These are phyloP conservation scores for Artibeus jamaicensis DNA, from an alignment of 2,797 vertebrate genomes.

Conservation along the genomic window DNA sequence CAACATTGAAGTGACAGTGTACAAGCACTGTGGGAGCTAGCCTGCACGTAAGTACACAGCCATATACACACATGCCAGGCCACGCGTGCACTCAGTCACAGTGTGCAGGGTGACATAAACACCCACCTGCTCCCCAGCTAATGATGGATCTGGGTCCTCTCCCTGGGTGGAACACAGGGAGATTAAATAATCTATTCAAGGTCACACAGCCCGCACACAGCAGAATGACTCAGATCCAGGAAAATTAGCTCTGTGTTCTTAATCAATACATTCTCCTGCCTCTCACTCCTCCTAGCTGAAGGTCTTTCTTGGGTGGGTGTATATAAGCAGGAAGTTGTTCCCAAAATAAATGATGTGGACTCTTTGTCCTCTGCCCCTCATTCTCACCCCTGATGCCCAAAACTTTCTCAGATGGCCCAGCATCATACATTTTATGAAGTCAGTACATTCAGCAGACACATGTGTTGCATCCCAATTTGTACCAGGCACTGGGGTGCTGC, in stretches of 20 bases:
- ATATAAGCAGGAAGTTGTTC: neutral
- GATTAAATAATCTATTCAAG: neutral
- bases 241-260: neutral
- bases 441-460: neutral
- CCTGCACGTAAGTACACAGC: neutral
- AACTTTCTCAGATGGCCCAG: neutral
- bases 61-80: neutral
- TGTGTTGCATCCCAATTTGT: fast-evolving
- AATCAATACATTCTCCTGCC: neutral
- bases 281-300: neutral
- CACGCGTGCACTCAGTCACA: neutral
- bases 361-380: neutral
- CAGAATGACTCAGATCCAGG: neutral
- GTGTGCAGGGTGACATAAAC: neutral
- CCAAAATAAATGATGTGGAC: neutral
- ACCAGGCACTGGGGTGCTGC: too few species aligned
- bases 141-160: neutral
- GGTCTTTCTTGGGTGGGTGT: neutral
- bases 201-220: neutral
- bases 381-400: neutral
- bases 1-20: constrained; percentile 31
- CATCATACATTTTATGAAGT: neutral
- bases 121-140: neutral
- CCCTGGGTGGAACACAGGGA: neutral
- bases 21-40: neutral